These are phyloP conservation scores for Spodoptera picta DNA, from an alignment of 2,888 invertebrate genomes.

Conservation along the genomic window DNA sequence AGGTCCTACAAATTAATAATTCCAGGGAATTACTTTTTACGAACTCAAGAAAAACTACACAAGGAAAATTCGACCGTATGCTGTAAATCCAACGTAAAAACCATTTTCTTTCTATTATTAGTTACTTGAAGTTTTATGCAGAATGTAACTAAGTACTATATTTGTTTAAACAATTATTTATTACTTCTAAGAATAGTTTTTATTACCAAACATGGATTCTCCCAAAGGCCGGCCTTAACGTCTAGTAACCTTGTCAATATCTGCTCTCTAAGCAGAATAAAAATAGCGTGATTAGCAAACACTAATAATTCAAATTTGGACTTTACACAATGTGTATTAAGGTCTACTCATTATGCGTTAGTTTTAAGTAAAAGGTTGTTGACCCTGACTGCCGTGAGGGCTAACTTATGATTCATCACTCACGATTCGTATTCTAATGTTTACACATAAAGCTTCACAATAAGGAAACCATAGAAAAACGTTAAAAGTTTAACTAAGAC, in stretches of 20 bases:
- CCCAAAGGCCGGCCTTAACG: slow-evolving; percentile 11
- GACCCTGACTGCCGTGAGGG: slow-evolving; percentile 16
- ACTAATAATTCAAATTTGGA: neutral
- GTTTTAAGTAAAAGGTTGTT: slow-evolving; percentile 21
- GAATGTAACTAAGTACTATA: neutral
- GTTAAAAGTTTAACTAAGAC: too few relatives aligned
- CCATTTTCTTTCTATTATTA: neutral
- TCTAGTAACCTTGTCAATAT: slow-evolving; percentile 1
- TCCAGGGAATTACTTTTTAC: too few relatives aligned
- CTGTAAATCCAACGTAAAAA: too few relatives aligned
- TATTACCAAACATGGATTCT: slow-evolving; percentile 16
- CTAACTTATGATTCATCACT: neutral
- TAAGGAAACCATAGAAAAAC: too few relatives aligned
- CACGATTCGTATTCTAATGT: too few relatives aligned
- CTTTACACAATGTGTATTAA: slow-evolving; percentile 2
- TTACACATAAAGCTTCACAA: too few relatives aligned
- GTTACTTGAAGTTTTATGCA: neutral
- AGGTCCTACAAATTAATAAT: too few relatives aligned
- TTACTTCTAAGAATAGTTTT: slow-evolving; percentile 9
- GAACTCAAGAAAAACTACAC: too few relatives aligned
- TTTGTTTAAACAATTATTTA: neutral
- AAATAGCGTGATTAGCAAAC: neutral
- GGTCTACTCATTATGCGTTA: neutral
- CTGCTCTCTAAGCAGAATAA: neutral
- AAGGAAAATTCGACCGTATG: too few relatives aligned